A percentile compares a stretch with the other conserved stretches of the same genome.
phyloP scores from a whole-genome alignment of 2,888 invertebrate genomes.

The Clusia tigrina region DNA sequence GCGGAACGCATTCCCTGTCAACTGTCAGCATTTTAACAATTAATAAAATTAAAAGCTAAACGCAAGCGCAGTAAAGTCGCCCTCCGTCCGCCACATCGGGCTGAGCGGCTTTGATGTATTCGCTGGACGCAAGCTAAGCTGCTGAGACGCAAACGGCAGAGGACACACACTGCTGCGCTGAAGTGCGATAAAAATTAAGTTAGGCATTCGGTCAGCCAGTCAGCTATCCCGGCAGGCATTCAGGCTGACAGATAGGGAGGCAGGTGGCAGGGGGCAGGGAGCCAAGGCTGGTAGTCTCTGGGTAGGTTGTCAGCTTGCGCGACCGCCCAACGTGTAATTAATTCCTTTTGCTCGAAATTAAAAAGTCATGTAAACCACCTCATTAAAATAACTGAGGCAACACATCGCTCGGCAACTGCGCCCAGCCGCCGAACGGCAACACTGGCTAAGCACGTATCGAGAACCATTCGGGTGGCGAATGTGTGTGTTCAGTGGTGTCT shows the following conservation, averaged over 20 bases:
- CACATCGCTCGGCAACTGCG: not conserved
- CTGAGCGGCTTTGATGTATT: no score
- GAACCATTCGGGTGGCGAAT: conserved; percentile 14
- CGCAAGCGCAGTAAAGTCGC: conserved; percentile 13
- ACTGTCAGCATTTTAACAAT: conserved; percentile 26
- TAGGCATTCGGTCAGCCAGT: no score
- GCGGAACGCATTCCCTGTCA: not conserved
- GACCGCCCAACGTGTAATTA: conserved; percentile 65
- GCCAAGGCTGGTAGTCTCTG: not conserved
- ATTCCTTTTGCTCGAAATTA: conserved; percentile 64
- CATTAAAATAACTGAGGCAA: conserved; percentile 62
- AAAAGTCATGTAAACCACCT: conserved; percentile 65
- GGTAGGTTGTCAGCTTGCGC: conserved; percentile 16
- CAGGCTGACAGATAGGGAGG: not conserved
- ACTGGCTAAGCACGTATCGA: not conserved
- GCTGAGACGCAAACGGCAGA: no score
- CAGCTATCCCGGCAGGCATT: no score
- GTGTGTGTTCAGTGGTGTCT: no score
- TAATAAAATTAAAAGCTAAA: conserved; percentile 30
- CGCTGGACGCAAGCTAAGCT: not conserved
- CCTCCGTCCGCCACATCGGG: not conserved
- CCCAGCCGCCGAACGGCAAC: not conserved
- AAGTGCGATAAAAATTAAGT: conserved; percentile 9
- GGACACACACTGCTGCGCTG: no score
- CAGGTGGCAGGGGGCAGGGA: no score